A percentile compares a stretch with the other conserved stretches of the same genome.
Conservation (phyloP, 2,888 invertebrate genomes). For the Baronia brevicornis region DNA sequence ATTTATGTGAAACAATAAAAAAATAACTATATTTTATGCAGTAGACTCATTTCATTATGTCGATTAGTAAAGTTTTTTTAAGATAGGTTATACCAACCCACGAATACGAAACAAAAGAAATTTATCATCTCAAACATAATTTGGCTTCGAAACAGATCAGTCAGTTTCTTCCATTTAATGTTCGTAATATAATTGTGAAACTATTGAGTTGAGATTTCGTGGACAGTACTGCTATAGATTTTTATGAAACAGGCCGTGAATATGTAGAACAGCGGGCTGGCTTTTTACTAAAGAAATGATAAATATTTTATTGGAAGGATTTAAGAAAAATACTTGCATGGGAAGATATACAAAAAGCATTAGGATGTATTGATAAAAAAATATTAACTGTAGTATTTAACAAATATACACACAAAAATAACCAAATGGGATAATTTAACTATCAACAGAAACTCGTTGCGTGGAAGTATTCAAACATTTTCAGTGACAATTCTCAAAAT, state of each 20-base stretch:
- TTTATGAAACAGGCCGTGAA: slow-evolving; percentile 30
- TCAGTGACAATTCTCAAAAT: slow-evolving; percentile 18
- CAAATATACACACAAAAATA: slow-evolving; percentile 29
- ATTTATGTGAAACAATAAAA: too few species aligned
- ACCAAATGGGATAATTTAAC: slow-evolving; percentile 27
- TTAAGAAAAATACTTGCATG: slow-evolving; percentile 23
- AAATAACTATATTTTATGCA: too few species aligned
- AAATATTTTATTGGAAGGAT: slow-evolving; percentile 29
- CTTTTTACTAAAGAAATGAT: slow-evolving; percentile 24
- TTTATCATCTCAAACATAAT: slow-evolving; percentile 23
- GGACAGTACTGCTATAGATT: slow-evolving; percentile 24
- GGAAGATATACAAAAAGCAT: slow-evolving; percentile 21
- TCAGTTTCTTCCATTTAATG: slow-evolving; percentile 25
- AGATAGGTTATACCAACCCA: too few species aligned
- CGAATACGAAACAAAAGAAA: too few species aligned
- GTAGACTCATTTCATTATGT: too few species aligned
- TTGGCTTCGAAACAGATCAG: slow-evolving; percentile 23
- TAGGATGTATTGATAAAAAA: slow-evolving; percentile 25
- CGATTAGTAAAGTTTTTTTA: too few species aligned
- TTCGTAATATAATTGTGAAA: slow-evolving; percentile 24
- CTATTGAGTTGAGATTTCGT: slow-evolving; percentile 27
- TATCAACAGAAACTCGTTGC: slow-evolving; percentile 29
- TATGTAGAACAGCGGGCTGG: slow-evolving; percentile 27
- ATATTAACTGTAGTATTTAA: slow-evolving; percentile 25
- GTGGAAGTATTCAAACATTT: slow-evolving; percentile 24